phyloP scores from a whole-genome alignment of 2,113 vertebrate genomes.

The Muntiacus reevesi region DNA sequence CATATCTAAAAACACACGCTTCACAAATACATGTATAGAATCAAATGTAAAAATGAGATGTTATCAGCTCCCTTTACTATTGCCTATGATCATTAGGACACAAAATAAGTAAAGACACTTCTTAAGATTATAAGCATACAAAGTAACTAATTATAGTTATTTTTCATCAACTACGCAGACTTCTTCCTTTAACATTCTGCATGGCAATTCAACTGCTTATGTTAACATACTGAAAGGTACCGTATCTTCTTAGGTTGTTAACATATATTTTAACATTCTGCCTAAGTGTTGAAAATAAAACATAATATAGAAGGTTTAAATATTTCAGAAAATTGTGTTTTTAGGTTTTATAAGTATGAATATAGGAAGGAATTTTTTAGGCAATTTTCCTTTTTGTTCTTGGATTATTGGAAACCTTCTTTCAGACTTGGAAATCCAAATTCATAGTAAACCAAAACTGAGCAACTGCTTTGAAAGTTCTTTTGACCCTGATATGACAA shows the following conservation, averaged over 20 bases:
- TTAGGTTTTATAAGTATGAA: neutral
- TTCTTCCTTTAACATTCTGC: neutral
- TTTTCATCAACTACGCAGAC: neutral
- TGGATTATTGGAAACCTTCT: neutral
- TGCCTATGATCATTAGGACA: neutral
- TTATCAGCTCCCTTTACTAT: neutral
- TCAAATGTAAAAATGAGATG: neutral
- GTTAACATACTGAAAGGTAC: neutral
- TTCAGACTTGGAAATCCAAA: neutral
- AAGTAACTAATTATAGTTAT: neutral
- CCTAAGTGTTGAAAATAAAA: neutral
- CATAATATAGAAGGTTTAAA: neutral
- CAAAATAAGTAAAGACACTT: neutral
- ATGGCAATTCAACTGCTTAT: neutral
- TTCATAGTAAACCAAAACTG: neutral
- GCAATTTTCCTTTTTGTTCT: neutral
- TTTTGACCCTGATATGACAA: neutral
- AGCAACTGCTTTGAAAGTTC: neutral
- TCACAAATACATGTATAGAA: neutral
- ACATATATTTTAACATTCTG: neutral
- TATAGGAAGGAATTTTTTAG: neutral
- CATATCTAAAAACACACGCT: neutral
- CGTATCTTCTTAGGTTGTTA: neutral
- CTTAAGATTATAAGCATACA: neutral
- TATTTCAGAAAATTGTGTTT: neutral